Evolutionary conservation across 1,140 invertebrate species (phyloP).

Genomic region (Neomicropteryx cornuta): DNA sequence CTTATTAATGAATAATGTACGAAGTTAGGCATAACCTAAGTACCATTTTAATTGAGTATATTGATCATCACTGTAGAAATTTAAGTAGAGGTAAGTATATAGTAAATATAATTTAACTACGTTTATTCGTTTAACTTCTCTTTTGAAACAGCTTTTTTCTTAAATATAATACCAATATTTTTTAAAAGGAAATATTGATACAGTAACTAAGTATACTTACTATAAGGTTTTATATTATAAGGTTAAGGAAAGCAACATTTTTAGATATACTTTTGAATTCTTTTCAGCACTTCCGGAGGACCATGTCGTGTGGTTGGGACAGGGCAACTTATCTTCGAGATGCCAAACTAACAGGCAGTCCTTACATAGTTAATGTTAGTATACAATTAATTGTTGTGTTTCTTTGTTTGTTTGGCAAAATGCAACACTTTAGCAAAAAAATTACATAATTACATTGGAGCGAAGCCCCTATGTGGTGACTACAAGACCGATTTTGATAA

Average conservation of each 20-base stretch:
- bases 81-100: no score
- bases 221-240: background rate
- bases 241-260: background rate
- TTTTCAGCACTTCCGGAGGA: slow-evolving; percentile 37
- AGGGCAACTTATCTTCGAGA: slow-evolving; percentile 40
- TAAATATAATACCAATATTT: background rate
- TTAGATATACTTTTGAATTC: background rate
- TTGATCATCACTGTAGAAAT: no score
- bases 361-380: slow-evolving; percentile 42
- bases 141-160: background rate
- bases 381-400: background rate
- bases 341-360: slow-evolving; percentile 36
- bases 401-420: slow-evolving; percentile 8
- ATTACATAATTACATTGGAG: no score
- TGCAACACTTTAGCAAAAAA: no score
- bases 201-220: background rate
- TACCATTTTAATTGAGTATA: no score
- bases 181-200: background rate
- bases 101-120: no score
- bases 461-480: no score
- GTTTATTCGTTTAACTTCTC: background rate
- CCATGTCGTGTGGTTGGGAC: slow-evolving; percentile 35
- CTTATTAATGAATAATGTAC: no score
- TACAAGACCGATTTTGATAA: no score
- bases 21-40: no score